phyloP scores from a whole-genome alignment of 2,113 vertebrate species.

The Galemys pyrenaicus region DNA sequence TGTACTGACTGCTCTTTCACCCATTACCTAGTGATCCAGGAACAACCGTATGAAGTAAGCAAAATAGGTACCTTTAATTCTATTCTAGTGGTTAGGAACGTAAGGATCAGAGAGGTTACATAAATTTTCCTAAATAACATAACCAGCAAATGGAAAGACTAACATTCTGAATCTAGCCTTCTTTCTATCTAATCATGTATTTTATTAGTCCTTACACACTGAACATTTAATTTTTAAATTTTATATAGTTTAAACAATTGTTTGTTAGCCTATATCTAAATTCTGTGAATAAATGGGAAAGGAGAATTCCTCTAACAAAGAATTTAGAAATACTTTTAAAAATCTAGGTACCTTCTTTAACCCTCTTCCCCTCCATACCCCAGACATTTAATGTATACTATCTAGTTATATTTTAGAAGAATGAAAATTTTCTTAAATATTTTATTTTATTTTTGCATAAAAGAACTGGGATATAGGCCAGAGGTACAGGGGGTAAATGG shows the following conservation, averaged over 20 bases:
- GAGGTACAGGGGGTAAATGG: no score
- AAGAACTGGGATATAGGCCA: no score
- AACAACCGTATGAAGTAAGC: neutral
- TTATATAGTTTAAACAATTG: neutral
- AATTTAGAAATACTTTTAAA: slow-evolving; percentile 19
- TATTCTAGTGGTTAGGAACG: neutral
- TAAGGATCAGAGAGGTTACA: neutral
- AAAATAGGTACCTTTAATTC: neutral
- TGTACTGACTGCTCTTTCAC: neutral
- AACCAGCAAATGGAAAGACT: neutral
- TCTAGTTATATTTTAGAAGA: neutral
- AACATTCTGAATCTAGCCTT: neutral
- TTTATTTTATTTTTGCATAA: neutral
- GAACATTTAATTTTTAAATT: neutral
- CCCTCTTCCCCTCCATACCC: neutral
- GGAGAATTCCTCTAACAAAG: neutral
- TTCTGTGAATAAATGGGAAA: neutral
- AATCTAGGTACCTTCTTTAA: neutral
- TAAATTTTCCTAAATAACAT: neutral
- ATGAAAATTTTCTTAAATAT: neutral
- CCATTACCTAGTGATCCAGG: neutral
- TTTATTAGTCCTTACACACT: neutral
- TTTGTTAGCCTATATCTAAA: neutral
- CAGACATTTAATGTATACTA: slow-evolving; percentile 1
- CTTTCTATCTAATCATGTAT: neutral